Evolutionary conservation across 2,888 invertebrate genomes (phyloP), one percentile per base, ranked within the genome.

Genomic region (Allygus modestus): DNA sequence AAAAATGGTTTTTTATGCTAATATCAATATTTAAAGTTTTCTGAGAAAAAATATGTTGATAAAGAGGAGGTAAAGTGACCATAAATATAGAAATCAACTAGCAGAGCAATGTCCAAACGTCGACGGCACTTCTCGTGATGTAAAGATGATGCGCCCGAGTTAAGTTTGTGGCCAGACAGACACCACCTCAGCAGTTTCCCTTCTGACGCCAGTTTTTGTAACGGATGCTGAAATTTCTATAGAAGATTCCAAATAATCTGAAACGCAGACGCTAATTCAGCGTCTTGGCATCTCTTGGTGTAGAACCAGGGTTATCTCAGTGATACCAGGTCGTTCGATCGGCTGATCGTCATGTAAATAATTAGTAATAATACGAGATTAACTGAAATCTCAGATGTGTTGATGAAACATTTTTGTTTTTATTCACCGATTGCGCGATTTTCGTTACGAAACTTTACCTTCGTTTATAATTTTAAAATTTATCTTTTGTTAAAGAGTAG

Each of bases 191-290:
- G 23, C 54, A 54, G 4, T 23, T 54, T 54, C 11, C 2, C 1
- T 9, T n/a, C 15, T 5, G 54, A 15, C 54, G 54, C 23, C 54
- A 20, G 7, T 54, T 46, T n/a, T 23, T 23, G 54, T 54, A 54
- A 54, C 11, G 9, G 9, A 54, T 54, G 54, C 15, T 23, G 20
- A 2, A 54, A 54, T 23, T 54, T 54, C 54, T 7, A 23, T 54
- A 23, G 54, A 54, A 54, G 11, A 54, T 54, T 54, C 54, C 20
- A 23, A 54, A 54, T 54, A 54, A 54, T 54, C 54, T 54, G 5
- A 54, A 23, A 12, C 2, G 15, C 46, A 23, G 54, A 54, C 54
- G 54, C 54, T 2, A 23, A 9, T 0, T 54, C 54, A 54, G 20
- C 54, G 15, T 54, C 20, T 54, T 4, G 54, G 23, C 20, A 23